A percentile compares a stretch with the other conserved stretches of the same genome.
Evolutionary conservation across 2,113 vertebrate species (phyloP).

Genomic region (Anoplopoma fimbria): DNA sequence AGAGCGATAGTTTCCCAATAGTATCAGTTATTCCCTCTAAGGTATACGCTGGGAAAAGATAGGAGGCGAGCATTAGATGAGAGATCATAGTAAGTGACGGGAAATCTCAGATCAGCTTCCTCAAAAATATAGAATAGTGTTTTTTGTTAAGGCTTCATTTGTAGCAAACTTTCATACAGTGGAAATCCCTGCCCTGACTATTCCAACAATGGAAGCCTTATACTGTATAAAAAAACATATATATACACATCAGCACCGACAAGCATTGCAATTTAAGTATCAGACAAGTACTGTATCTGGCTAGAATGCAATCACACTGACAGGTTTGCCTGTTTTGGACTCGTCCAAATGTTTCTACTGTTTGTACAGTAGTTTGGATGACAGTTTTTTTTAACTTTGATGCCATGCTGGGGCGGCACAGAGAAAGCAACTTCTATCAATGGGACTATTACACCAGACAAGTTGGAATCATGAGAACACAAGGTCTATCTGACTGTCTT

Average conservation of each 20-base stretch:
- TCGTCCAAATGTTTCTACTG: constrained; percentile 51
- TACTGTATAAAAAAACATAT: constrained; percentile 39
- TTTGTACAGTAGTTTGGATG: constrained; percentile 64
- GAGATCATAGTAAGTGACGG: constrained; percentile 36
- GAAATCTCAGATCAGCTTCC: constrained; percentile 47
- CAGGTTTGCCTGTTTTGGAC: constrained; percentile 50
- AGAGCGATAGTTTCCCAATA: constrained; percentile 11
- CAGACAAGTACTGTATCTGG: constrained; percentile 32
- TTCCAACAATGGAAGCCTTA: constrained; percentile 8
- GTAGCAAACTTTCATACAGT: constrained; percentile 27
- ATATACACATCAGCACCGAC: constrained; percentile 60
- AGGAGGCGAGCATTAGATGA: constrained; percentile 20
- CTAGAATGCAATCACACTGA: constrained; percentile 49
- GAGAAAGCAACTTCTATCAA: constrained; percentile 60
- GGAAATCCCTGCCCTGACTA: constrained; percentile 27
- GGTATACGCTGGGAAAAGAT: constrained; percentile 32
- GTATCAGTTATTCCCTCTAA: constrained; percentile 23
- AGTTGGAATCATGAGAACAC: constrained; percentile 72
- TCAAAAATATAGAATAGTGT: constrained; percentile 37
- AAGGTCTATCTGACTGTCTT: constrained; percentile 60
- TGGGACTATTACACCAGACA: constrained; percentile 73
- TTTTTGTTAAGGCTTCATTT: constrained; percentile 17
- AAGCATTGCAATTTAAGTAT: constrained; percentile 43
- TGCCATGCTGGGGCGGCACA: constrained; percentile 66
- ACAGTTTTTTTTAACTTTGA: constrained; percentile 58